Evolutionary conservation across 1,140 invertebrate species (phyloP).

Genomic region (Procambarus virginalis): DNA sequence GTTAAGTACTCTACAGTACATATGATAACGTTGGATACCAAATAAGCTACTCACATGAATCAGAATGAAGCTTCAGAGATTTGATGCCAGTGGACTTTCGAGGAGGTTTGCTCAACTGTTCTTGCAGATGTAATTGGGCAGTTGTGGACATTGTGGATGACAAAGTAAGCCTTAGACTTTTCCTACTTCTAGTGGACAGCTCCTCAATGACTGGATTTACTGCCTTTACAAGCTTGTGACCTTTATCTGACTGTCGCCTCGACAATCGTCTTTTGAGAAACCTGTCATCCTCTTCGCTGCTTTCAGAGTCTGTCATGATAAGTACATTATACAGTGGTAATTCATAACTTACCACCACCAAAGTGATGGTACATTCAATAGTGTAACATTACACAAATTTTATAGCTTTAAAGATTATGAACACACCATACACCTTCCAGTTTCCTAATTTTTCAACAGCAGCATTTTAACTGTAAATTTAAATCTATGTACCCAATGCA

Average conservation of each 20-base stretch:
- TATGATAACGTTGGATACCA: no score
- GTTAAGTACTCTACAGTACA: no score
- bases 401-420: no score
- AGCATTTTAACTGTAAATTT: no score
- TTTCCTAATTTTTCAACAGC: no score
- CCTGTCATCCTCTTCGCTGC: conserved; percentile 36
- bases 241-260: neutral
- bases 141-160: neutral
- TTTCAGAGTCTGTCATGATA: conserved; percentile 28
- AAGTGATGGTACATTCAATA: no score
- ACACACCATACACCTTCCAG: no score
- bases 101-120: neutral
- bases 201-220: neutral
- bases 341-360: neutral
- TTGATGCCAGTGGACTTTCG: conserved; percentile 4
- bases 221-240: neutral
- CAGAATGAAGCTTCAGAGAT: neutral
- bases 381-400: no score
- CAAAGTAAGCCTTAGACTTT: conserved; percentile 25
- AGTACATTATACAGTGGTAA: neutral
- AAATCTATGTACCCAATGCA: no score
- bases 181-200: neutral
- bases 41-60: neutral
- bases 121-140: neutral
- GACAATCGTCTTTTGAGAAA: neutral